Base-by-base conservation (phyloP, 2,113 vertebrate genomes). In the Plecotus auritus region DNA sequence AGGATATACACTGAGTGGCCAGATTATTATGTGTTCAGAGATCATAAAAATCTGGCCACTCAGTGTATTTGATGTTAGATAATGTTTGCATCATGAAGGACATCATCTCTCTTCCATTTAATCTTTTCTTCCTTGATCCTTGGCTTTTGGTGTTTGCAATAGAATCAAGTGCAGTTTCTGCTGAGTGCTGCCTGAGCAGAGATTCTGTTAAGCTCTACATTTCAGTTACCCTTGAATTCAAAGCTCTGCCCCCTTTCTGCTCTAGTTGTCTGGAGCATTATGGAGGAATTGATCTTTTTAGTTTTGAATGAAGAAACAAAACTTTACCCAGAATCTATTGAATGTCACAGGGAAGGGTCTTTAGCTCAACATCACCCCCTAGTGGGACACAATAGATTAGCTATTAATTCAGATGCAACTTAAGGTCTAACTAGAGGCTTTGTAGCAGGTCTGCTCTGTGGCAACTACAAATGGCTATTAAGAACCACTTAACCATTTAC, bases 341-440 rank as follows among this genome's bases (percentile, higher is more conserved):
- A 87, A 88, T 23, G 32, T 32, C 22, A 18, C 67, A 23, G 22
- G 14, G 30, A 72, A 0, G 1, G 66, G 72, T 35, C 18, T 64
- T 90, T 78, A 90, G 80, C 42, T 37, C 49, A 51, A 81, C 28
- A 51, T 47, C 45, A 9, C 87, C 91, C 96, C 81, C 95, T 76
- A 69, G 61, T 35, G 85, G 81, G 47, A 49, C 47, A 7, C 77
- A 89, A 30, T 0, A 47, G 80, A 54, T 37, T 10, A 32, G 40
- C 23, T 10, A 6, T 32, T 32, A 61, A 64, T 45, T 42, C 72
- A 32, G 6, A 32, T 16, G 73, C 10, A 16, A 0, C 5, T 20
- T 6, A 28, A 37, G 49, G 18, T 45, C 5, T n/a, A 67, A 20
- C 37, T 20, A 5, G 70, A 81, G 17, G 59, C 9, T 9, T 42